Percentiles rank a stretch among this genome's conserved stretches.
Evolutionary conservation across 2,888 invertebrate genomes (phyloP).

Genomic region (Digitonthophagus gazella): DNA sequence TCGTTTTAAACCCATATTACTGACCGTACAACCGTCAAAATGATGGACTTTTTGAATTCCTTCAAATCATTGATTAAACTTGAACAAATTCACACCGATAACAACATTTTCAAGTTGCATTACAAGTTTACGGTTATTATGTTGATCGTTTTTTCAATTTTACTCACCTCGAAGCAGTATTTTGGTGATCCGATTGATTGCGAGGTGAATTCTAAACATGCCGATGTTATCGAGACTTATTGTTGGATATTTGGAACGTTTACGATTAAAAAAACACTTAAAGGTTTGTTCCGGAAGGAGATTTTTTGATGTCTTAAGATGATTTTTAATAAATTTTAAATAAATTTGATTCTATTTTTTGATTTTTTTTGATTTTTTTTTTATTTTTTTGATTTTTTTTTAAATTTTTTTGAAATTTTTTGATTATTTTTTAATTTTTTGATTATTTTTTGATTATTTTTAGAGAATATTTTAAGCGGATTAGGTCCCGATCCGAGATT

Average conservation of each 20-base stretch:
- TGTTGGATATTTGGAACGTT: slow-evolving; percentile 80
- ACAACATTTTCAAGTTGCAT: slow-evolving; percentile 72
- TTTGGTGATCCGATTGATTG: slow-evolving; percentile 85
- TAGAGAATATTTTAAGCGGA: slow-evolving; percentile 49
- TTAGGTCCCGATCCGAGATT: slow-evolving; percentile 48
- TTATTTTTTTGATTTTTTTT: too few relatives aligned
- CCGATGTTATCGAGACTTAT: slow-evolving; percentile 68
- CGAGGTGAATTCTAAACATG: slow-evolving; percentile 57
- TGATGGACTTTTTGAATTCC: slow-evolving; percentile 67
- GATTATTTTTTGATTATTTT: too few relatives aligned
- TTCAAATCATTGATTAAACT: slow-evolving; percentile 66
- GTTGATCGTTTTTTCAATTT: slow-evolving; percentile 68
- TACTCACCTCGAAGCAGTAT: slow-evolving; percentile 79
- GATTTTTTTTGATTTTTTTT: too few relatives aligned
- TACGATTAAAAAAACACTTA: slow-evolving; percentile 52
- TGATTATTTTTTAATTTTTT: background rate
- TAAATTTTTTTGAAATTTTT: too few relatives aligned
- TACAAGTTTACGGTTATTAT: slow-evolving; percentile 71
- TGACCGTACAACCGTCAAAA: slow-evolving; percentile 36
- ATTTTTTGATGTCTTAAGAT: background rate
- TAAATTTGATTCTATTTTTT: too few relatives aligned
- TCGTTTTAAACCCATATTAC: too few relatives aligned
- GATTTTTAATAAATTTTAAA: background rate
- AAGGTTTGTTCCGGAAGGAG: slow-evolving; percentile 16
- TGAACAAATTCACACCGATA: slow-evolving; percentile 70